A percentile compares a stretch with the other conserved stretches of the same genome.
Evolutionary conservation across 2,113 vertebrate species (phyloP).

Genomic region (Cinclus mexicanus): DNA sequence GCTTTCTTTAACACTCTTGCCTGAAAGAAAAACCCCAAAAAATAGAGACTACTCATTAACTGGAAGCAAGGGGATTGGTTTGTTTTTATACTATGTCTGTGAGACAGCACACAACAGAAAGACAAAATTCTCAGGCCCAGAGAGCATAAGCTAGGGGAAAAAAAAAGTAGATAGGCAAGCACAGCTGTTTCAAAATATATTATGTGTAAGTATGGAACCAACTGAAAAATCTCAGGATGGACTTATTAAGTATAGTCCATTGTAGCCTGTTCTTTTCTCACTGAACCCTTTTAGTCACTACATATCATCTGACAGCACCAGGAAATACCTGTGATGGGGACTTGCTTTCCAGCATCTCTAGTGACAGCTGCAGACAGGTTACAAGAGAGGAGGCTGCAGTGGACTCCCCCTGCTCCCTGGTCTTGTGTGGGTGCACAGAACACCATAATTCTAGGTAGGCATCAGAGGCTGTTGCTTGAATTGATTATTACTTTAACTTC

Average conservation of each 20-base stretch:
- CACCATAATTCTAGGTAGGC: not conserved
- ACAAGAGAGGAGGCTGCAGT: not conserved
- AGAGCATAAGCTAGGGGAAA: not conserved
- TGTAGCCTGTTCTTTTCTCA: not conserved
- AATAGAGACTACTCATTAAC: conserved; percentile 4
- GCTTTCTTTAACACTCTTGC: not conserved
- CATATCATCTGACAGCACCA: not conserved
- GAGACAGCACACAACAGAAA: conserved; percentile 4
- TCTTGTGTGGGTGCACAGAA: not conserved
- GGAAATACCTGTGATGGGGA: not conserved
- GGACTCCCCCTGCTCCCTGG: not conserved
- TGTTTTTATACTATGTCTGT: not conserved
- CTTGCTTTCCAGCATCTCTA: not conserved
- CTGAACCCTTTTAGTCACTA: not conserved
- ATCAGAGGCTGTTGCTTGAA: not conserved
- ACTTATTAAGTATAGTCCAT: not conserved
- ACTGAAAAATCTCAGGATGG: not conserved
- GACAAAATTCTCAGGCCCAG: not conserved
- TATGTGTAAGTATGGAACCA: not conserved
- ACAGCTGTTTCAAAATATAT: not conserved
- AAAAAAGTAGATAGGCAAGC: not conserved
- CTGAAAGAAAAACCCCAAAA: not conserved
- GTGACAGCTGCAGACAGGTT: conserved; percentile 1
- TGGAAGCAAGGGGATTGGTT: not conserved
- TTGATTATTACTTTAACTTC: not conserved